phyloP scores from a whole-genome alignment of 2,797 vertebrate genomes.

The Hemitrygon akajei region DNA sequence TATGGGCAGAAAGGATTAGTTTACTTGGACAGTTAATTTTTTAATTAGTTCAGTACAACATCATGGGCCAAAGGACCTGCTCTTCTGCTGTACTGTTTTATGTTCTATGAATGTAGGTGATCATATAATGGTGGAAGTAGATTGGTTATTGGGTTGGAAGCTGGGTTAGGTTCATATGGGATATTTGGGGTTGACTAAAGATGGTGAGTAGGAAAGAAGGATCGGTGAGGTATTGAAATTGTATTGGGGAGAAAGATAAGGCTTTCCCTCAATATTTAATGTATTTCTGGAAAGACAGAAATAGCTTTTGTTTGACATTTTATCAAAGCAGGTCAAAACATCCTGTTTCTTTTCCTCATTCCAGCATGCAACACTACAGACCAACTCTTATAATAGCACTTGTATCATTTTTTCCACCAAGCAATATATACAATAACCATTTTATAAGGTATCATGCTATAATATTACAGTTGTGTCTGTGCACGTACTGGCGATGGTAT shows the following conservation, averaged over 20 bases:
- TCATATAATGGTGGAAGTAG: neutral
- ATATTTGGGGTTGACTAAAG: neutral
- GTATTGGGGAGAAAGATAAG: neutral
- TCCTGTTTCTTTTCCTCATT: neutral
- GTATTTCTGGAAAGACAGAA: too few species aligned
- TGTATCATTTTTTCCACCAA: neutral
- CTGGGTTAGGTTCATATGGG: neutral
- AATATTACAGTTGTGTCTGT: too few species aligned
- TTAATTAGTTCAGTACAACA: too few species aligned
- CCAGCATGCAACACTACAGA: too few species aligned
- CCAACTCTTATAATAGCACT: neutral
- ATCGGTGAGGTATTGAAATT: neutral
- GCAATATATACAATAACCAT: neutral
- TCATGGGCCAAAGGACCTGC: too few species aligned
- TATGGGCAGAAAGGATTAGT: too few species aligned
- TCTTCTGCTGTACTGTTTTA: too few species aligned
- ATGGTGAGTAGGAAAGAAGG: neutral
- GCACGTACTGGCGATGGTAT: too few species aligned
- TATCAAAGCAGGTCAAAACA: neutral
- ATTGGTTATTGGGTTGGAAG: neutral
- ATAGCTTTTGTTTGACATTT: too few species aligned
- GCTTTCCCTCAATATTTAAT: neutral
- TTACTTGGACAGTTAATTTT: too few species aligned
- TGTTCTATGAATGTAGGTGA: neutral
- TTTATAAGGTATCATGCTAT: neutral